phyloP scores from a whole-genome alignment of 2,888 invertebrate species.

The Sycophila texana region DNA sequence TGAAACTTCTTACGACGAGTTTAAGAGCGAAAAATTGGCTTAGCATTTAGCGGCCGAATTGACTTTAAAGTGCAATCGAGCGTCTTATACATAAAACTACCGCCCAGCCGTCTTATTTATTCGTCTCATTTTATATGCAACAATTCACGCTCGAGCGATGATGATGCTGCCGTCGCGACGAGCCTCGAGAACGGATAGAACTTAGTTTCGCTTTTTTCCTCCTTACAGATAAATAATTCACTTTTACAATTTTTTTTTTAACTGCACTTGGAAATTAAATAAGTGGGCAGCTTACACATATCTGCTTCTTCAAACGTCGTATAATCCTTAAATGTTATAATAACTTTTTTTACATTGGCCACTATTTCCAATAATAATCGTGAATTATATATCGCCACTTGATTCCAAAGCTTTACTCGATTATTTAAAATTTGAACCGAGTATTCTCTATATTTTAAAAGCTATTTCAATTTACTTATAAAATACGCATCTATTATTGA shows the following conservation, averaged over 20 bases:
- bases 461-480: no score
- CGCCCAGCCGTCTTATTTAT: constrained; percentile 23
- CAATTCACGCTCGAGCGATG: constrained; percentile 10
- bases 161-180: neutral
- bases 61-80: constrained; percentile 12
- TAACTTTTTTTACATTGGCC: no score
- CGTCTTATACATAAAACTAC: neutral
- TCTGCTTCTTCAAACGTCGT: neutral
- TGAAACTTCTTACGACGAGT: constrained; percentile 29
- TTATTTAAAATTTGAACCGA: no score
- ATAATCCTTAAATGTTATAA: no score
- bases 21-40: constrained; percentile 20
- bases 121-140: constrained; percentile 33
- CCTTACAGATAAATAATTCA: neutral
- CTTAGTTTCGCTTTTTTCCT: neutral
- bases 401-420: no score
- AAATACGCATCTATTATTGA: no score
- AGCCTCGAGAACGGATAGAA: neutral
- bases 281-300: neutral
- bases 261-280: neutral
- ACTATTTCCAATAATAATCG: no score
- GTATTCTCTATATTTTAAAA: no score
- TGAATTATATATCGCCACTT: no score
- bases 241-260: no score
- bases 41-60: constrained; percentile 26